These are phyloP conservation scores for Steinernema hermaphroditum DNA, from an alignment of 2,888 invertebrate species.

Conservation along the genomic window DNA sequence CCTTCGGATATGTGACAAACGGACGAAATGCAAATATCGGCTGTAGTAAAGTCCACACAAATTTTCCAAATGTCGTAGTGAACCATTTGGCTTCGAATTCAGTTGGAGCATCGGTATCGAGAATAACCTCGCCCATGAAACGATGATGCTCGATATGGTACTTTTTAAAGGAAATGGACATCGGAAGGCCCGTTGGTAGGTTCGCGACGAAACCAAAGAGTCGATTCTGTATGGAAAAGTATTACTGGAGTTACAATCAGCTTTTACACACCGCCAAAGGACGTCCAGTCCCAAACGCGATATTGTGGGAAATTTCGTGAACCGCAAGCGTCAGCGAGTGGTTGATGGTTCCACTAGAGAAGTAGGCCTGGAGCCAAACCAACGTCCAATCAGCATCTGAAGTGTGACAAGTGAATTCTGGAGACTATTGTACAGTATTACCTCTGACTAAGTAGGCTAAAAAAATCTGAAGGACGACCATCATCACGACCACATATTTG, in stretches of 20 bases:
- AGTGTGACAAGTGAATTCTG: too few species aligned
- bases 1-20: constrained; percentile 79
- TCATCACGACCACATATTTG: constrained; percentile 84
- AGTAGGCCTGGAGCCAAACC: constrained; percentile 81
- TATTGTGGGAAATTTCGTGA: constrained; percentile 94
- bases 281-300: constrained; percentile 90
- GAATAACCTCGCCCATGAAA: constrained; percentile 79
- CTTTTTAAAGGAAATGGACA: constrained; percentile 92
- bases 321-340: constrained; percentile 92
- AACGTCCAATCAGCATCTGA: constrained; percentile 82
- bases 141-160: constrained; percentile 93
- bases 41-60: constrained; percentile 82
- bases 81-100: constrained; percentile 88
- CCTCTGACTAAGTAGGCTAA: constrained; percentile 76
- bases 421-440: too few species aligned
- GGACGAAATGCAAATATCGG: constrained; percentile 91
- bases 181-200: constrained; percentile 89
- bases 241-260: too few species aligned
- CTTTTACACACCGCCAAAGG: constrained; percentile 72
- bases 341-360: constrained; percentile 92
- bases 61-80: constrained; percentile 85
- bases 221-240: constrained; percentile 73
- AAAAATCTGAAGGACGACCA: constrained; percentile 83
- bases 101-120: constrained; percentile 94
- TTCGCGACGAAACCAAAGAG: constrained; percentile 87